Evolutionary conservation across 2,113 vertebrate species (phyloP).

Genomic region (Prionailurus bengalensis): DNA sequence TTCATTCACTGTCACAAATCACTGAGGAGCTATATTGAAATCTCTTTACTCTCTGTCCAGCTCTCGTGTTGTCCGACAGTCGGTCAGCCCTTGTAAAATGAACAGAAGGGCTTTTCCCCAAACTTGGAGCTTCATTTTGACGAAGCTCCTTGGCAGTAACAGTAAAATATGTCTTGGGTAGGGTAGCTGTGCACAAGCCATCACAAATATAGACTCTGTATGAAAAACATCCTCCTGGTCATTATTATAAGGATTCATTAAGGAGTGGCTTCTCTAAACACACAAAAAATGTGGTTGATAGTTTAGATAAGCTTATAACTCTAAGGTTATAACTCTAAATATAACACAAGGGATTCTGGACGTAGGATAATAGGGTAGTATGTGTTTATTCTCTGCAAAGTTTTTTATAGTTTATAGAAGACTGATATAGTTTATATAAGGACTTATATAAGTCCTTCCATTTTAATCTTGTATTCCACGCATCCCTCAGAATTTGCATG

Average conservation of each 20-base stretch:
- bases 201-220: background rate
- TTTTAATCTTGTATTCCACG: background rate
- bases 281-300: background rate
- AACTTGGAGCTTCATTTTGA: background rate
- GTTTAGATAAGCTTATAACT: background rate
- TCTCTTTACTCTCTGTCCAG: background rate
- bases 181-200: background rate
- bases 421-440: background rate
- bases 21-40: background rate
- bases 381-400: background rate
- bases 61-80: background rate
- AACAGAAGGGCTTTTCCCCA: background rate
- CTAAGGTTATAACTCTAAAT: background rate
- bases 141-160: background rate
- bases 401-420: background rate
- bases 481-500: background rate
- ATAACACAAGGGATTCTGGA: background rate
- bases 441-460: background rate
- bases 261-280: background rate
- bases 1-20: background rate
- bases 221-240: background rate
- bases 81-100: background rate
- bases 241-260: background rate
- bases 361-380: background rate
- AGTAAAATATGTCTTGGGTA: background rate